Evolutionary conservation across 2,113 vertebrate genomes (phyloP).

Genomic region (Tragelaphus strepsiceros): DNA sequence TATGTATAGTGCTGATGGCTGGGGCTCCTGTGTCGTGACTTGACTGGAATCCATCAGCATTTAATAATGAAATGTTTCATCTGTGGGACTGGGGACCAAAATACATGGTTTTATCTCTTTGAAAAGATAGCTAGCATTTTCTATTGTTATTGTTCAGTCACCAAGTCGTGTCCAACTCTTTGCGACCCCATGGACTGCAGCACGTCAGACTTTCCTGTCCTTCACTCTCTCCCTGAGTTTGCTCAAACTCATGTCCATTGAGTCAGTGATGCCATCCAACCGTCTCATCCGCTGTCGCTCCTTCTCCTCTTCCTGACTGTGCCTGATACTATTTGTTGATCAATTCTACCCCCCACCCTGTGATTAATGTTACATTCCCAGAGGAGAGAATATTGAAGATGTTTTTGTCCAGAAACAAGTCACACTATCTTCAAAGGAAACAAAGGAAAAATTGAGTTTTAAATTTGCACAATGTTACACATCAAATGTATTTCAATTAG

Average conservation of each 20-base stretch:
- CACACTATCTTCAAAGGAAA: not conserved
- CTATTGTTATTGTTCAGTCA: not conserved
- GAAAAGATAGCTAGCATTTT: not conserved
- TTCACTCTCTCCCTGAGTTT: not conserved
- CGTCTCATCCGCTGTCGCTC: not conserved
- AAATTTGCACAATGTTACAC: not conserved
- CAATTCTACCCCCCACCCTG: too few species aligned
- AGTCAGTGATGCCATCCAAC: not conserved
- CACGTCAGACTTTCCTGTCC: not conserved
- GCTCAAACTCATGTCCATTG: not conserved
- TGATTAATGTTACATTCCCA: not conserved
- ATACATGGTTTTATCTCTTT: not conserved
- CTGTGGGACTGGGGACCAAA: not conserved
- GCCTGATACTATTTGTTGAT: not conserved
- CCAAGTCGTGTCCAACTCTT: not conserved
- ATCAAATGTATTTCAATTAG: not conserved
- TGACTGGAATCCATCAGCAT: not conserved
- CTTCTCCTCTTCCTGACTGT: not conserved
- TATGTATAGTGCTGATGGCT: not conserved
- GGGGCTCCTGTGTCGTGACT: not conserved
- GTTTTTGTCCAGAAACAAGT: not conserved
- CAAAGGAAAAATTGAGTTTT: not conserved
- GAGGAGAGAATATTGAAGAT: not conserved
- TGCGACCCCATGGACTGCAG: not conserved
- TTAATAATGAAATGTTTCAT: not conserved